A percentile compares a stretch with the other conserved stretches of the same genome.
phyloP scores from a whole-genome alignment of 1,140 invertebrate species.

The Bilobella aurantiaca region DNA sequence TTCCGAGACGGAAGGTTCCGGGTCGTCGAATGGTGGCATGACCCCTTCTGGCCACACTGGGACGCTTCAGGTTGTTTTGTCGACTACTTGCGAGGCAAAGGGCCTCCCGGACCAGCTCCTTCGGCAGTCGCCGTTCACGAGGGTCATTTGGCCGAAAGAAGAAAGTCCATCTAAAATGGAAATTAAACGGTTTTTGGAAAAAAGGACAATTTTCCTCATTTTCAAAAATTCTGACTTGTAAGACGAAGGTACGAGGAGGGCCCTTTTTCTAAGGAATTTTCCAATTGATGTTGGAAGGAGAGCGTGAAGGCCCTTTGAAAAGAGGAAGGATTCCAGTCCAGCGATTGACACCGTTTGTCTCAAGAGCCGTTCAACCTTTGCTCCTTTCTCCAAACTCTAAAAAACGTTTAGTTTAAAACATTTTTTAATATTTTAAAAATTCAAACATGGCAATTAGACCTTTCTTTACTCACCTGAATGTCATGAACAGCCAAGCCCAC shows the following conservation, averaged over 20 bases:
- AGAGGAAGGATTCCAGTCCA: slow-evolving; percentile 65
- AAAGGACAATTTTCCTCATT: not conserved
- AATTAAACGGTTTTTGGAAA: not conserved
- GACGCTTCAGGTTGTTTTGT: not conserved
- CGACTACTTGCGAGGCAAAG: not conserved
- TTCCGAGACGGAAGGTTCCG: not conserved
- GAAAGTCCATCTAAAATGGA: slow-evolving; percentile 12
- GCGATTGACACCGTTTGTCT: slow-evolving; percentile 64
- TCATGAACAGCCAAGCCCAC: slow-evolving; percentile 70
- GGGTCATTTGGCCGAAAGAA: slow-evolving; percentile 12
- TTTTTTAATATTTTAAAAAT: no score
- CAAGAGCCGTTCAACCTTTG: slow-evolving; percentile 63
- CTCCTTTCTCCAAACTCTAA: slow-evolving; percentile 59
- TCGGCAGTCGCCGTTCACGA: not conserved
- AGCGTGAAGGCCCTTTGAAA: slow-evolving; percentile 57
- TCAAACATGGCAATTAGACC: no score
- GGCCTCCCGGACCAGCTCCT: not conserved
- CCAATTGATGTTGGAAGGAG: slow-evolving; percentile 51
- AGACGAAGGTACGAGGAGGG: slow-evolving; percentile 54
- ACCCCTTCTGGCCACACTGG: not conserved
- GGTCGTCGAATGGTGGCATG: not conserved
- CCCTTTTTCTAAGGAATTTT: slow-evolving; percentile 52
- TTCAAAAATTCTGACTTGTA: slow-evolving; percentile 1
- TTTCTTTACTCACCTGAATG: slow-evolving; percentile 44
- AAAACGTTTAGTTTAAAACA: not conserved